Evolutionary conservation across 2,113 vertebrate species (phyloP).

Genomic region (Oreochromis aureus): DNA sequence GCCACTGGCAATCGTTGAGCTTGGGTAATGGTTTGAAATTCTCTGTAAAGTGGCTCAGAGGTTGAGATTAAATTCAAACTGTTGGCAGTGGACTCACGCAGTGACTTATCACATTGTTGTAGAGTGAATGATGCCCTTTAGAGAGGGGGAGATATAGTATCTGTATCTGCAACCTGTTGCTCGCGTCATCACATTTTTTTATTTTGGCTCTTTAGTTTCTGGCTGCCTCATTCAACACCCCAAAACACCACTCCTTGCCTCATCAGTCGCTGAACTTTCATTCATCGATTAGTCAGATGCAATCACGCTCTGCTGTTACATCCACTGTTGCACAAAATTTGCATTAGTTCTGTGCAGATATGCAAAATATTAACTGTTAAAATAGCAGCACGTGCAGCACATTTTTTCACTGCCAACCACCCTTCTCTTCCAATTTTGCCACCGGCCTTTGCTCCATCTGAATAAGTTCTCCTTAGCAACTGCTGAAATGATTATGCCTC

Average conservation of each 20-base stretch:
- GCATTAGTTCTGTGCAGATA: background rate
- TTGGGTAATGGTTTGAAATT: conserved; percentile 61
- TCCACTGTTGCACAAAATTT: background rate
- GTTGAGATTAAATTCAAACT: conserved; percentile 42
- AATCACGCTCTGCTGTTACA: background rate
- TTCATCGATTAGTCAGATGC: background rate
- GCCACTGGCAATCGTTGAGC: conserved; percentile 58
- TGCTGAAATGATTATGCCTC: conserved; percentile 45
- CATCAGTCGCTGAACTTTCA: background rate
- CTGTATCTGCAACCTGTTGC: background rate
- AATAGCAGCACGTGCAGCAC: background rate
- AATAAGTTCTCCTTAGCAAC: conserved; percentile 35
- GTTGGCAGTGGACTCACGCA: background rate
- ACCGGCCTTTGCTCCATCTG: conserved; percentile 5
- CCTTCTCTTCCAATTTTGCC: background rate
- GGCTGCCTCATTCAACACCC: background rate
- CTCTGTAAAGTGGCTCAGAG: conserved; percentile 51
- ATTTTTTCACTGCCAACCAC: background rate
- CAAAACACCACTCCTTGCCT: background rate
- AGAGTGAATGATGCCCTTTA: background rate
- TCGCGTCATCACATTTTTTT: background rate
- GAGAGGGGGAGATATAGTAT: background rate
- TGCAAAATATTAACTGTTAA: background rate
- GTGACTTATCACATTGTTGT: conserved; percentile 19
- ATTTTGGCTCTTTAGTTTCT: background rate